Conservation (phyloP, 2,888 invertebrate species). For the Polyploca ridens region DNA sequence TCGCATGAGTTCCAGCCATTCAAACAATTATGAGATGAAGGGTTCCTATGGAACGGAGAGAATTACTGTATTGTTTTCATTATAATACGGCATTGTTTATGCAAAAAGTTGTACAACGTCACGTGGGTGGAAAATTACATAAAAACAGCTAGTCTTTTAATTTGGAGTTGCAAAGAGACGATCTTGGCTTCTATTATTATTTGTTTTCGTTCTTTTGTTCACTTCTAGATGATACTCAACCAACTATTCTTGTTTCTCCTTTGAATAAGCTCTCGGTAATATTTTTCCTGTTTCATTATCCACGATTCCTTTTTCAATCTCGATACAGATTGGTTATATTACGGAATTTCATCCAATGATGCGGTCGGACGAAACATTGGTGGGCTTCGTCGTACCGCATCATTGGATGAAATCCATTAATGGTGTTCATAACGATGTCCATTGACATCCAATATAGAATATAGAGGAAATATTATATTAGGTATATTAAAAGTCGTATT, state of each 20-base stretch:
- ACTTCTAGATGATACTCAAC: not conserved
- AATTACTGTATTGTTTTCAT: not conserved
- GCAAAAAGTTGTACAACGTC: too few relatives aligned
- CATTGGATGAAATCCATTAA: too few relatives aligned
- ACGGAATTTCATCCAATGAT: not conserved
- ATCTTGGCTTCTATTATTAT: too few relatives aligned
- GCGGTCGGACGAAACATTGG: too few relatives aligned
- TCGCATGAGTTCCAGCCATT: not conserved
- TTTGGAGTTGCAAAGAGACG: too few relatives aligned
- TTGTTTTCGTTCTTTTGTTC: not conserved
- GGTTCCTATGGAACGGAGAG: not conserved
- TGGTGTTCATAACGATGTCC: too few relatives aligned
- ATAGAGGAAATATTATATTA: too few relatives aligned
- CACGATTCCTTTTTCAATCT: not conserved
- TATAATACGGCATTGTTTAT: too few relatives aligned
- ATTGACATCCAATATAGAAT: too few relatives aligned
- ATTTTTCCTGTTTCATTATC: conserved; percentile 5
- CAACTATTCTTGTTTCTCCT: not conserved
- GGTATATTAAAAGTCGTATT: not conserved
- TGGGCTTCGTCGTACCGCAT: too few relatives aligned
- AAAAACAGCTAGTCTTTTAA: too few relatives aligned
- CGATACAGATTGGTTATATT: not conserved
- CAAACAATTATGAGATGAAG: not conserved
- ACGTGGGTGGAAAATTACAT: too few relatives aligned
- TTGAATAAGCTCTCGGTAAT: not conserved